Conservation (phyloP, 2,888 invertebrate genomes). For the Aricia artaxerxes region DNA sequence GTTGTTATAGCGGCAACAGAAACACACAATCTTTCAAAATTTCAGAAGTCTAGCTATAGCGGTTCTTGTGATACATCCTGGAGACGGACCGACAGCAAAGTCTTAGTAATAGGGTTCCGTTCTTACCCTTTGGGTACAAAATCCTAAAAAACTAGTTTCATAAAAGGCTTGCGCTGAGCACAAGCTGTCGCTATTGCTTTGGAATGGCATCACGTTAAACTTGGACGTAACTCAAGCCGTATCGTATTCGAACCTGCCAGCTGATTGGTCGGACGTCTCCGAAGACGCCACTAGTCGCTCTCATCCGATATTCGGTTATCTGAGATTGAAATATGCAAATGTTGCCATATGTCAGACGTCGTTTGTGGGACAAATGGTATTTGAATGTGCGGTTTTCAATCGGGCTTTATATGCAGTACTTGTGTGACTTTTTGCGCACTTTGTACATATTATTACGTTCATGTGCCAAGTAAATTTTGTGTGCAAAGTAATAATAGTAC, state of each 20-base stretch:
- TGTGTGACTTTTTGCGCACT: not conserved
- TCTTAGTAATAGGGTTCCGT: too few species aligned
- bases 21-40: too few species aligned
- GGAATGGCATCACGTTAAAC: constrained; percentile 25
- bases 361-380: not conserved
- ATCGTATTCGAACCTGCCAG: constrained; percentile 54
- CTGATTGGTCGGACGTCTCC: constrained; percentile 53
- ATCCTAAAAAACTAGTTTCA: not conserved
- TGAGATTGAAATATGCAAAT: constrained; percentile 24
- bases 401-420: not conserved
- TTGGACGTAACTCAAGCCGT: constrained; percentile 52
- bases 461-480: not conserved
- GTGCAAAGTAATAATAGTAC: not conserved
- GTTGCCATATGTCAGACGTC: constrained; percentile 16
- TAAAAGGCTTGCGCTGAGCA: constrained; percentile 1
- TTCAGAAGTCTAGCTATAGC: too few species aligned
- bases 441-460: not conserved
- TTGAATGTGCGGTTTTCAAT: not conserved
- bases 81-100: too few species aligned
- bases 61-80: too few species aligned
- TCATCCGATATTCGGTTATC: constrained; percentile 21
- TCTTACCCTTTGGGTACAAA: too few species aligned
- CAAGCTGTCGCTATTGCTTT: constrained; percentile 34
- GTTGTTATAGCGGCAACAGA: too few species aligned
- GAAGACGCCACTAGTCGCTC: constrained; percentile 43